Evolutionary conservation across 2,113 vertebrate species (phyloP).

Genomic region (Poecile atricapillus): DNA sequence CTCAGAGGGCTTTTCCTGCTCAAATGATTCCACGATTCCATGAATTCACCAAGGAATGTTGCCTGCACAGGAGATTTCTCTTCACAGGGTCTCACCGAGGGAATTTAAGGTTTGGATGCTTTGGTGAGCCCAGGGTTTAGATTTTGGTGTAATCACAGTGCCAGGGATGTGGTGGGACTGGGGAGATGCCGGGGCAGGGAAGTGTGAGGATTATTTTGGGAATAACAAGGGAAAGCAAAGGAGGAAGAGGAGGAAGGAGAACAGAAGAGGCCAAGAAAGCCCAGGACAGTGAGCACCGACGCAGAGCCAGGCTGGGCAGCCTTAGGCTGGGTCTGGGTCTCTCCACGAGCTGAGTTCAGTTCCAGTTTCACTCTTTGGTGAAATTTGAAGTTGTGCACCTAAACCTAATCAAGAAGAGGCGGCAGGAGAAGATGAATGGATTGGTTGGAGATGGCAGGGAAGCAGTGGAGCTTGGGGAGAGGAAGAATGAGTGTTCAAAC

Average conservation of each 20-base stretch:
- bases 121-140: background rate
- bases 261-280: background rate
- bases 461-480: background rate
- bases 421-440: background rate
- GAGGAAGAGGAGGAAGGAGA: background rate
- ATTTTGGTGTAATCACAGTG: background rate
- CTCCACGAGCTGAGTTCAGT: background rate
- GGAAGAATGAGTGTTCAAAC: background rate
- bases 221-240: background rate
- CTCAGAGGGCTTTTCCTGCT: background rate
- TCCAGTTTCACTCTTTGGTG: background rate
- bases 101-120: background rate
- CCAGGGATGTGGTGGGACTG: background rate
- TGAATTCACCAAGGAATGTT: background rate
- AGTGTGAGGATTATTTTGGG: background rate
- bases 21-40: too few species aligned
- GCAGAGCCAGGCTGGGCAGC: background rate
- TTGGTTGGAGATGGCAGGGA: background rate
- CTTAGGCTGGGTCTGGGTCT: background rate
- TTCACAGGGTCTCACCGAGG: accelerated
- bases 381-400: background rate
- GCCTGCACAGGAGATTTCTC: background rate
- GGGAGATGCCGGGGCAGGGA: accelerated
- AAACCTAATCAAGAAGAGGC: background rate
- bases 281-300: background rate